Evolutionary conservation across 2,888 invertebrate genomes (phyloP).

Genomic region (Caenorhabditis sp.): DNA sequence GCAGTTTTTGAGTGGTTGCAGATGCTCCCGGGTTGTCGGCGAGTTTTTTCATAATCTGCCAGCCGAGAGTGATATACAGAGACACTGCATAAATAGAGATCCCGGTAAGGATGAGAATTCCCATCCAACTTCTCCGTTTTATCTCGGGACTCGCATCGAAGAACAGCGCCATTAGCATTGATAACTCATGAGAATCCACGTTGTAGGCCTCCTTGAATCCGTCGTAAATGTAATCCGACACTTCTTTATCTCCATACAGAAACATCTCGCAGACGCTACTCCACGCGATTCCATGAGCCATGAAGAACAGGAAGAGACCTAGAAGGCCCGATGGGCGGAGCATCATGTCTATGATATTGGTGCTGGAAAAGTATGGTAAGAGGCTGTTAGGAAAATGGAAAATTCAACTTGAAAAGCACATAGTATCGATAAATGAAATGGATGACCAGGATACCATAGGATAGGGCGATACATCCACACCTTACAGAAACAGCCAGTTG

Average conservation of each 20-base stretch:
- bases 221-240: slow-evolving; percentile 36
- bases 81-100: slow-evolving; percentile 42
- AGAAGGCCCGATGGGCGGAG: slow-evolving; percentile 12
- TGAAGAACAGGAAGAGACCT: slow-evolving; percentile 22
- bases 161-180: slow-evolving; percentile 40
- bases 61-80: slow-evolving; percentile 31
- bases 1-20: slow-evolving; percentile 38
- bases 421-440: slow-evolving; percentile 49
- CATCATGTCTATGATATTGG: slow-evolving; percentile 5
- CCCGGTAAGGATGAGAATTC: slow-evolving; percentile 46
- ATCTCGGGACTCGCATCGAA: slow-evolving; percentile 31
- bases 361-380: slow-evolving; percentile 16
- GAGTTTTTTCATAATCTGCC: slow-evolving; percentile 46
- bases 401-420: slow-evolving; percentile 15
- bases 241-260: slow-evolving; percentile 35
- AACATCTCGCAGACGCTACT: slow-evolving; percentile 31
- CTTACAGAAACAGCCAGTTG: slow-evolving; percentile 43
- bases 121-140: slow-evolving; percentile 31
- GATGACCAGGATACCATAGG: slow-evolving; percentile 39
- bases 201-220: slow-evolving; percentile 25
- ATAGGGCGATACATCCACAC: slow-evolving; percentile 33
- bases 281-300: slow-evolving; percentile 44
- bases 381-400: neutral
- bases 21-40: slow-evolving; percentile 50
- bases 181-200: slow-evolving; percentile 36